Evolutionary conservation across 2,888 invertebrate species (phyloP), one percentile per base, ranked within the genome.

Genomic region (Drosophila bunnanda): DNA sequence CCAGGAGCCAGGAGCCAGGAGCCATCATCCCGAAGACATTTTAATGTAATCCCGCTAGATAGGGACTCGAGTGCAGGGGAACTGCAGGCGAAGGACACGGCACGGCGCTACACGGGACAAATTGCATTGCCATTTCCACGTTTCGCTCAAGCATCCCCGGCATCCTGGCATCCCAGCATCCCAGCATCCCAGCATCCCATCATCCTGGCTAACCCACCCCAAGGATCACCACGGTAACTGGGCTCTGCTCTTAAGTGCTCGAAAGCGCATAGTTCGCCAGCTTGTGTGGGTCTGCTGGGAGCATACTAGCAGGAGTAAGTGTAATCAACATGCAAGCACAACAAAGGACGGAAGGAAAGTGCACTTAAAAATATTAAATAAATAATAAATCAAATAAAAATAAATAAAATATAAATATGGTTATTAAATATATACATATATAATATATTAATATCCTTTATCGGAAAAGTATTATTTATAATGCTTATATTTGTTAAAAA

Each of bases 101-200:
- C 77, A 69, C 69, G 43, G 59, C 55, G 44, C 43, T 57, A 60
- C 72, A 72, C 58, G 80, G 77, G 64, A 88, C 77, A 85, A 88
- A 88, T 82, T 84, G 81, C 84, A 88, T 86, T 80, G 87, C 87
- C 81, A 82, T 85, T 86, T 88, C 76, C 87, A 82, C 80, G 54
- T 69, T 80, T 67, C 77, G 55, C 17, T 17, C 17, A 38, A 3
- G 43, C 8, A 43, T 22, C 25, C 17, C 13, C 2, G 5, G n/a
- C 13, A 41, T 1, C 34, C 2, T 5, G 15, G 36, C 36, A 39
- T 28, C 46, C 10, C 28, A 48, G 57, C 32, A 30, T 32, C 34
- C 22, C 9, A 1, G 22, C 13, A 39, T 17, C 22, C 4, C 2
- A 1, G 15, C n/a, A 39, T 25, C 52, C 50, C 10, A 44, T 12